Conservation (phyloP, 2,113 vertebrate genomes). For the Phainopepla nitens region DNA sequence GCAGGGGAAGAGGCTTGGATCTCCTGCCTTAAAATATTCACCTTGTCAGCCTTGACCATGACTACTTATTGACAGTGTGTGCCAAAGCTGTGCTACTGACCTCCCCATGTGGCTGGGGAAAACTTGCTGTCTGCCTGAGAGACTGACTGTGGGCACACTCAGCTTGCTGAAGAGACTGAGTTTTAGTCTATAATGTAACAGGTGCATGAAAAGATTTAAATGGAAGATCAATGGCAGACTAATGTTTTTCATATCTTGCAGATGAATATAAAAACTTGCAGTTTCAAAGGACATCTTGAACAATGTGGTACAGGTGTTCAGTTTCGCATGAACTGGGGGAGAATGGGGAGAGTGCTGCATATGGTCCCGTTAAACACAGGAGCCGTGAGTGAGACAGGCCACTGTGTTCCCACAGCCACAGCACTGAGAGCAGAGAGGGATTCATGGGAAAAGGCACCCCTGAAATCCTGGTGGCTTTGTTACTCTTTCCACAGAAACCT, state of each 20-base stretch:
- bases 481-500: neutral
- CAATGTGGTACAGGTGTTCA: neutral
- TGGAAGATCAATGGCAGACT: neutral
- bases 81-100: neutral
- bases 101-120: fast-evolving
- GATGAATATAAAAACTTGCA: neutral
- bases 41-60: neutral
- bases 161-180: neutral
- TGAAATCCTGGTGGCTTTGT: neutral
- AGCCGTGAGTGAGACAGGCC: neutral
- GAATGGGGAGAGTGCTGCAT: neutral
- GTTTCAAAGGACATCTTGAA: neutral
- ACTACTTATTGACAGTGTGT: neutral
- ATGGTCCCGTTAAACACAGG: neutral
- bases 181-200: neutral
- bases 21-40: neutral
- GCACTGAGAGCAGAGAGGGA: neutral
- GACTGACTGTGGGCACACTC: neutral
- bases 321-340: neutral
- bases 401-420: neutral
- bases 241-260: neutral
- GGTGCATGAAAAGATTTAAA: neutral
- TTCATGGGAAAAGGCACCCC: neutral
- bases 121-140: fast-evolving
- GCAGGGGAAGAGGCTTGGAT: neutral